Evolutionary conservation across 64 coral and sea anemone genomes (phyloP).

Genomic region (Stylophora pistillata): DNA sequence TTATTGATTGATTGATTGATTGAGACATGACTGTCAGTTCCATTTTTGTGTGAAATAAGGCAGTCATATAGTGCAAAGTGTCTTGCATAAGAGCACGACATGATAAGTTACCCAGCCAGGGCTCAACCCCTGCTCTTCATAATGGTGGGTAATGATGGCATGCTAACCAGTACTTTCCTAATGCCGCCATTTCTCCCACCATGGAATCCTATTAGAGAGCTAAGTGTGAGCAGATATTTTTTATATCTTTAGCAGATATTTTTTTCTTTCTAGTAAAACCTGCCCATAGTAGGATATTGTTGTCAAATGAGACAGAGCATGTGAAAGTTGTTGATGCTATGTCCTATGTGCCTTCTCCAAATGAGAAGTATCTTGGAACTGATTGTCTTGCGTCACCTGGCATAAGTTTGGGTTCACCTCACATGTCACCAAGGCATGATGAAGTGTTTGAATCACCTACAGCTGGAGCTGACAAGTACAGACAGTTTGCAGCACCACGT

Average conservation of each 20-base stretch:
- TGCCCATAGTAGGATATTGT: slow-evolving; percentile 58
- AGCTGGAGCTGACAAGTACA: neutral
- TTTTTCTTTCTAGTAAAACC: slow-evolving; percentile 58
- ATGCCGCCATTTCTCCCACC: too few species aligned
- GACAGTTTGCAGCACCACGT: neutral
- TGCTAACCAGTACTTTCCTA: too few species aligned
- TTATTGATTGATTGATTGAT: too few species aligned
- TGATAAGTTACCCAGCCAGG: too few species aligned
- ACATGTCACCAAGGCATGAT: neutral
- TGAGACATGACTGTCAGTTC: too few species aligned
- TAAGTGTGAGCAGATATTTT: too few species aligned
- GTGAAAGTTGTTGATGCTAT: slow-evolving; percentile 88
- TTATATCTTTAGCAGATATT: neutral
- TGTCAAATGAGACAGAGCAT: slow-evolving; percentile 82
- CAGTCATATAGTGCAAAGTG: too few species aligned
- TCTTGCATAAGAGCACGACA: too few species aligned
- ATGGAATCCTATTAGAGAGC: too few species aligned
- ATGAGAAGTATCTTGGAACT: slow-evolving; percentile 2
- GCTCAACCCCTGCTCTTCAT: too few species aligned
- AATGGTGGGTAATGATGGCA: too few species aligned
- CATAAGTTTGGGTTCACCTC: neutral
- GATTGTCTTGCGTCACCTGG: neutral
- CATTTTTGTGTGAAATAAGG: too few species aligned
- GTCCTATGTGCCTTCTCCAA: slow-evolving; percentile 82
- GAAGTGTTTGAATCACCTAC: slow-evolving; percentile 45